Evolutionary conservation across 2,888 invertebrate genomes (phyloP).

Genomic region (Drosophila ustulata): DNA sequence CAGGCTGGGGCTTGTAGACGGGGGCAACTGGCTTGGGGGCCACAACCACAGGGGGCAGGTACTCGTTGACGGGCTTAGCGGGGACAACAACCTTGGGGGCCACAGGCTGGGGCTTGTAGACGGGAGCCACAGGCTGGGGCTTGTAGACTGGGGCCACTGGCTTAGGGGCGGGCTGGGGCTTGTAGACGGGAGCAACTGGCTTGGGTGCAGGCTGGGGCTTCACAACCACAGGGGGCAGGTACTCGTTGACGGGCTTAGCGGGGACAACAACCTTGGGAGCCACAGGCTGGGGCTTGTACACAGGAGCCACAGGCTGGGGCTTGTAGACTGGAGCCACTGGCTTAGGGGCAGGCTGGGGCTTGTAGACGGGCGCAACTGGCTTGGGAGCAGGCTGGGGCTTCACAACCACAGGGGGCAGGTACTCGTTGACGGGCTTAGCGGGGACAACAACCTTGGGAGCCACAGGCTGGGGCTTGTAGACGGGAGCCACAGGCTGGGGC

Average conservation of each 20-base stretch:
- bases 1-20: constrained; percentile 20
- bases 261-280: constrained; percentile 35
- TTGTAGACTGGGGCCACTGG: constrained; percentile 29
- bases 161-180: constrained; percentile 25
- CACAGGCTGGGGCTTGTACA: constrained; percentile 22
- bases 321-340: constrained; percentile 14
- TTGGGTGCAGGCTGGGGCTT: constrained; percentile 21
- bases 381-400: background rate
- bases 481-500: constrained; percentile 27
- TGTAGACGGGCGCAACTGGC: constrained; percentile 35
- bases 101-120: constrained; percentile 22
- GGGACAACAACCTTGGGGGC: constrained; percentile 34
- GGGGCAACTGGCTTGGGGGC: constrained; percentile 30
- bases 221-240: constrained; percentile 12
- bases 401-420: constrained; percentile 14
- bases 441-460: constrained; percentile 37
- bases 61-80: constrained; percentile 35
- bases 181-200: constrained; percentile 19
- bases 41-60: constrained; percentile 36
- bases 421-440: constrained; percentile 17
- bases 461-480: constrained; percentile 26
- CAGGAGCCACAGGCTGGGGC: constrained; percentile 33
- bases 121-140: constrained; percentile 31
- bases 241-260: constrained; percentile 18
- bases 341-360: constrained; percentile 21